These are phyloP conservation scores for Cynoglossus semilaevis DNA, from an alignment of 2,113 vertebrate species.

Conservation along the genomic window DNA sequence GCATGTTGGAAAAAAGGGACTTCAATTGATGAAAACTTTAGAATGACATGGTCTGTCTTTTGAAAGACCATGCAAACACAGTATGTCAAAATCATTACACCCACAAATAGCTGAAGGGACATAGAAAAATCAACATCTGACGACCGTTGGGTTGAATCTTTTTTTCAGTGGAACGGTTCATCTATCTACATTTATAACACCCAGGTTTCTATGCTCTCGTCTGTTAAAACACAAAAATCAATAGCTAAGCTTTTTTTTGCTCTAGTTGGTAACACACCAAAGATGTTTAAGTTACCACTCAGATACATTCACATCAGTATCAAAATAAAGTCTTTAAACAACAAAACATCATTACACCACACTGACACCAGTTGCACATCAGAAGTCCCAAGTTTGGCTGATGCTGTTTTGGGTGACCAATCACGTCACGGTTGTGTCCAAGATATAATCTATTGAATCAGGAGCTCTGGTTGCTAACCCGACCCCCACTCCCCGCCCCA, in stretches of 20 bases:
- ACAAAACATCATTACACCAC: constrained; percentile 25
- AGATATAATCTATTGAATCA: constrained; percentile 38
- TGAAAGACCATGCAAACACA: constrained; percentile 28
- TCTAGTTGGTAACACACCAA: not conserved
- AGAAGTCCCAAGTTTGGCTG: constrained; percentile 76
- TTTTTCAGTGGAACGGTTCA: constrained; percentile 19
- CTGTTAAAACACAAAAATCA: constrained; percentile 20
- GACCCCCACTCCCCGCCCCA: constrained; percentile 7
- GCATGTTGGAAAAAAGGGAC: constrained; percentile 69
- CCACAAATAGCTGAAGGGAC: constrained; percentile 31
- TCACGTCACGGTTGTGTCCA: constrained; percentile 63
- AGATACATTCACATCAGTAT: not conserved
- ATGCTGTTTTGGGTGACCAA: constrained; percentile 70
- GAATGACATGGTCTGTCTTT: constrained; percentile 29
- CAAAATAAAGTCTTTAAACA: constrained; percentile 10
- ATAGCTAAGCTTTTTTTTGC: constrained; percentile 11
- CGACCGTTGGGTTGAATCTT: not conserved
- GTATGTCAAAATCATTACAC: constrained; percentile 23
- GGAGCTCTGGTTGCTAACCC: constrained; percentile 56
- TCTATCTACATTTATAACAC: constrained; percentile 14
- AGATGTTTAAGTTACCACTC: not conserved
- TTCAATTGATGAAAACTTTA: constrained; percentile 63
- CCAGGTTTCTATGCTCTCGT: not conserved
- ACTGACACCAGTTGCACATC: constrained; percentile 43
- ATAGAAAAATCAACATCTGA: constrained; percentile 20